Base-by-base conservation (phyloP, 92 coral and sea anemone species). In the Chrysogorgia sp. region DNA sequence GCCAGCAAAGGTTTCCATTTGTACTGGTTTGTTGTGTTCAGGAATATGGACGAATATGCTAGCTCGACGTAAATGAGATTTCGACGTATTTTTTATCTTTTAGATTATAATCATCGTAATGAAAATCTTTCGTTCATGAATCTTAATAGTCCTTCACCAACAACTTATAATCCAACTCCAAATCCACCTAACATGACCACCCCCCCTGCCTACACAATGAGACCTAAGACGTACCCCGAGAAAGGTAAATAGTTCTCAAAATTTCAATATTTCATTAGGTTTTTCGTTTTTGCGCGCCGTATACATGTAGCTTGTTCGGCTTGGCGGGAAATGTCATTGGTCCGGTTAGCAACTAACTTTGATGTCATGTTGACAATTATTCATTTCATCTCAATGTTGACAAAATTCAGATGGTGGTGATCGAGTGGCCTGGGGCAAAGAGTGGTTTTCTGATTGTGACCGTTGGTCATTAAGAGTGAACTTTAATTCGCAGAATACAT, bases 141-240 rank as follows among this genome's bases (percentile, higher is more conserved):
- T 67, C 68, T 91, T 76, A 81, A 88, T 17, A 91, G 92, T 1
- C 98, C 98, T 12, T 91, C 90, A 21, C 98, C 98, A 17, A 89
- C 98, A 1, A 88, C 90, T 1, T 93, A 93, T 68, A 90, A 91
- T 79, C 97, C 97, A 21, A 91, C 97, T 3, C 56, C 59, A 41
- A 63, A 74, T 37, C 87, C 88, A 12, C 98, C 98, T 0, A 91
- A 96, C 92, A 96, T 72, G 83, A 89, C 90, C 23, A 83, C 81
- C 17, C 84, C 97, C 10, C 98, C 98, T 19, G 69, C 89, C 2
- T 93, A 75, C 40, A 93, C 98, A 3, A 93, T 93, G 97, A 91
- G 98, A 80, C 98, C 98, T 58, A 93, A 93, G 75, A 93, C 98
- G 19, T 92, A 93, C 21, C 98, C 98, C 37, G 98, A 93, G 68